A percentile compares a stretch with the other conserved stretches of the same genome.
Conservation (phyloP, 1,140 invertebrate species). For the Tetramorium alpestre region DNA sequence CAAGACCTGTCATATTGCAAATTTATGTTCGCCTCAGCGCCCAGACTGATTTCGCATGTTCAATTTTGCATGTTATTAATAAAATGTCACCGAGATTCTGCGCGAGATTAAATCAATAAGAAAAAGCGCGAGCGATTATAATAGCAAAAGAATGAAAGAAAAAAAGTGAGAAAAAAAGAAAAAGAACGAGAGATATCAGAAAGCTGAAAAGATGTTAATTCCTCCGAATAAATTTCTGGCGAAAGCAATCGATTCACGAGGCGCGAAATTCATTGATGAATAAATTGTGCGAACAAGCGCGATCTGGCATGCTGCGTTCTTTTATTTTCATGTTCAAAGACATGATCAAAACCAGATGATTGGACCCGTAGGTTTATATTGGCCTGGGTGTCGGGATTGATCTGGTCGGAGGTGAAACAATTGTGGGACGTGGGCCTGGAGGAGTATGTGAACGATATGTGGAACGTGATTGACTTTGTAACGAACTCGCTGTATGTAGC, state of each 20-base stretch:
- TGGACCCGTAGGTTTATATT: conserved; percentile 79
- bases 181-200: background rate
- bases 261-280: background rate
- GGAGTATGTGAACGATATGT: conserved; percentile 99
- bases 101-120: background rate
- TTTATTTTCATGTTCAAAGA: background rate
- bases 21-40: background rate
- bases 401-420: conserved; percentile 99
- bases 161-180: background rate
- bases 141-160: background rate
- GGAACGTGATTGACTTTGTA: conserved; percentile 99
- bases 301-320: background rate
- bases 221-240: background rate
- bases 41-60: background rate
- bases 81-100: background rate
- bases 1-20: conserved; percentile 3
- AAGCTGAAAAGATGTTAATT: background rate
- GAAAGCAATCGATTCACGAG: background rate
- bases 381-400: conserved; percentile 91
- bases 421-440: conserved; percentile 98
- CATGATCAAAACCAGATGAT: background rate
- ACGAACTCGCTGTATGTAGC: conserved; percentile 99
- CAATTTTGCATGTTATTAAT: conserved; percentile 11
- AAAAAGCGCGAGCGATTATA: background rate
- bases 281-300: conserved; percentile 1